Evolutionary conservation across 1,140 invertebrate species (phyloP).

Genomic region (Heterodera schachtii): DNA sequence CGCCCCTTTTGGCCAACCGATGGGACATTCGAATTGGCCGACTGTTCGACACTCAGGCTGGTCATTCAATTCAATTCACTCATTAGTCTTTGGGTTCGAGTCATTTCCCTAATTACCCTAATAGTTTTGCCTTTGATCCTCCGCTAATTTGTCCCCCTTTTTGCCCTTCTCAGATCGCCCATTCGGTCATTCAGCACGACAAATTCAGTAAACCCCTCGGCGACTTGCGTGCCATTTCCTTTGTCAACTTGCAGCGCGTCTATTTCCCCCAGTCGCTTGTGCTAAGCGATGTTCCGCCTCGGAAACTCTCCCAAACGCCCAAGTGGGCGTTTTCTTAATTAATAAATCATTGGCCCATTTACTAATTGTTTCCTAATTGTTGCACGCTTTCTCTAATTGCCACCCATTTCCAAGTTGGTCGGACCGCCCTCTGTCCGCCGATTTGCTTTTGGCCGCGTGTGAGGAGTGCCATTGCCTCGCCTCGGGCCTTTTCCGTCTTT

Average conservation of each 20-base stretch:
- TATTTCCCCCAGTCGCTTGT: slow-evolving; percentile 66
- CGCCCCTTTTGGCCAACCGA: slow-evolving; percentile 83
- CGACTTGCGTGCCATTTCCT: slow-evolving; percentile 60
- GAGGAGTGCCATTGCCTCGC: slow-evolving; percentile 63
- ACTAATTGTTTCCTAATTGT: background rate
- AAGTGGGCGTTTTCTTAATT: slow-evolving; percentile 34
- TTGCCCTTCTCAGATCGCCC: slow-evolving; percentile 73
- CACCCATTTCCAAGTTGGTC: slow-evolving; percentile 50
- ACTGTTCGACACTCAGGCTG: slow-evolving; percentile 91
- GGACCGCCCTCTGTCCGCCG: slow-evolving; percentile 56
- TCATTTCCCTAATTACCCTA: too few species aligned
- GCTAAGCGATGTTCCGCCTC: slow-evolving; percentile 60
- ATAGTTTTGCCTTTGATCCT: too few species aligned
- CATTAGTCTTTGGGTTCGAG: too few species aligned
- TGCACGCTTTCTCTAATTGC: too few species aligned
- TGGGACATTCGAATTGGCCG: slow-evolving; percentile 82
- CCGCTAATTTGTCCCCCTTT: background rate
- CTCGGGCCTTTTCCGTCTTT: slow-evolving; percentile 56
- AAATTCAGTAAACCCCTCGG: slow-evolving; percentile 82
- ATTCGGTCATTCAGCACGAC: slow-evolving; percentile 86
- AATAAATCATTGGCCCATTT: background rate
- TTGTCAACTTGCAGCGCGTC: slow-evolving; percentile 63
- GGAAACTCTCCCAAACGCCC: slow-evolving; percentile 61
- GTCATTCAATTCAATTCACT: background rate
- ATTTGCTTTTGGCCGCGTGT: slow-evolving; percentile 56